Base-by-base conservation (phyloP, 2,888 invertebrate genomes). In the Leptura quadrifasciata region DNA sequence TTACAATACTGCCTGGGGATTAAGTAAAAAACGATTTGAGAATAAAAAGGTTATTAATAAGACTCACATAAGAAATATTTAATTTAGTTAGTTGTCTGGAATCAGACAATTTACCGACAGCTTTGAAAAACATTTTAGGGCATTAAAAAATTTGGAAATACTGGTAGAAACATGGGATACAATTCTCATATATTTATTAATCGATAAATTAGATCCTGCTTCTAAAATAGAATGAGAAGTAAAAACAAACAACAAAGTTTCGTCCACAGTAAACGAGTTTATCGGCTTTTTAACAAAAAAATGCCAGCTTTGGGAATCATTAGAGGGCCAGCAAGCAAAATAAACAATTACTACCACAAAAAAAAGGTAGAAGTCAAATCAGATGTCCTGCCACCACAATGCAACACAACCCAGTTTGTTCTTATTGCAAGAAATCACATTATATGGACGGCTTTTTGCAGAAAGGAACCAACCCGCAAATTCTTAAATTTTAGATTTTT, bases 41-140 rank as follows among this genome's bases (percentile, higher is more conserved):
- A 75, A 75, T 21, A 75, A 75, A 63, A 39, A 64, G 18, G 12
- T 74, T 3, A 74, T 74, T 2, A 63, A 54, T n/a, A 31, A 70
- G 12, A 58, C 52, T 8, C 61, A 69, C 47, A 17, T 74, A n/a
- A 74, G 31, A 63, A 54, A 54, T 47, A 52, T 74, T 54, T 63
- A 8, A 35, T 63, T 70, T 55, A 74, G 12, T 21, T 70, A 8
- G 52, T 73, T 12, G 52, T 58, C 35, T 3, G 18, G 55, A 31
- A 31, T 75, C 2, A 47, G 71, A 12, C 70, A 54, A 54, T 24
- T 71, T n/a, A 9, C 63, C n/a, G 64, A 75, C 55, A 71, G n/a
- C 18, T 71, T 76, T n/a, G 8, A 24, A 52, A 67, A 52, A 39
- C 64, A 71, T 54, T 27, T 58, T 61, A n/a, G 71, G 21, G 12